phyloP scores from a whole-genome alignment of 1,140 invertebrate genomes.

The Drosophila neocordata region DNA sequence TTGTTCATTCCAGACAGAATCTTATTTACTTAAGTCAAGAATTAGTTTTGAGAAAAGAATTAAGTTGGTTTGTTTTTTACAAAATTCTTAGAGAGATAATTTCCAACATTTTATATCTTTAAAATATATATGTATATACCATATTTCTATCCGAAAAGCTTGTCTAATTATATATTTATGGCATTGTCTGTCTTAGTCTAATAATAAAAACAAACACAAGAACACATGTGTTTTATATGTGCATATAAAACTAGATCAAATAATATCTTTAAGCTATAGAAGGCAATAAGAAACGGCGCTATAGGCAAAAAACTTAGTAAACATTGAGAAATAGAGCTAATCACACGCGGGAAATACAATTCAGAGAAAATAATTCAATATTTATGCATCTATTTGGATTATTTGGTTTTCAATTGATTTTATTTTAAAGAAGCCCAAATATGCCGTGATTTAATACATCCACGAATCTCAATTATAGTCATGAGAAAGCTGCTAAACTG shows the following conservation, averaged over 20 bases:
- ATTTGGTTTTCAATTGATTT: conserved; percentile 13
- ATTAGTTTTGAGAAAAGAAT: too few relatives aligned
- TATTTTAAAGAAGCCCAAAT: background rate
- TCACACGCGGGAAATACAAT: background rate
- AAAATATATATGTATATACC: too few relatives aligned
- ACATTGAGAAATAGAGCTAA: conserved; percentile 25
- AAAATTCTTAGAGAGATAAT: too few relatives aligned
- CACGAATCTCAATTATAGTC: background rate
- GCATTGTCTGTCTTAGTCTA: background rate
- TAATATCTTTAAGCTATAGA: conserved; percentile 1
- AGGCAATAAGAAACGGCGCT: background rate
- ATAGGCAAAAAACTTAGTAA: conserved; percentile 30
- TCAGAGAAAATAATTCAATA: background rate
- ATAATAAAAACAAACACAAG: background rate
- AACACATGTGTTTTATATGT: conserved; percentile 42
- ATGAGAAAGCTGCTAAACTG: conserved; percentile 1
- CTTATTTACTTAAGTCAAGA: too few relatives aligned
- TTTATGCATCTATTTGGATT: background rate
- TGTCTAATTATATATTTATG: background rate
- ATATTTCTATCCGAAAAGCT: background rate
- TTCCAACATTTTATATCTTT: too few relatives aligned
- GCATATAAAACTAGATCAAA: conserved; percentile 22
- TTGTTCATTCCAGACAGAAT: too few relatives aligned
- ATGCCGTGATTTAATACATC: background rate
- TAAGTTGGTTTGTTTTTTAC: too few relatives aligned